Percentiles rank a stretch among this genome's conserved stretches.
Evolutionary conservation across 1,140 invertebrate species (phyloP).

Genomic region (Drosophila lacteicornis): DNA sequence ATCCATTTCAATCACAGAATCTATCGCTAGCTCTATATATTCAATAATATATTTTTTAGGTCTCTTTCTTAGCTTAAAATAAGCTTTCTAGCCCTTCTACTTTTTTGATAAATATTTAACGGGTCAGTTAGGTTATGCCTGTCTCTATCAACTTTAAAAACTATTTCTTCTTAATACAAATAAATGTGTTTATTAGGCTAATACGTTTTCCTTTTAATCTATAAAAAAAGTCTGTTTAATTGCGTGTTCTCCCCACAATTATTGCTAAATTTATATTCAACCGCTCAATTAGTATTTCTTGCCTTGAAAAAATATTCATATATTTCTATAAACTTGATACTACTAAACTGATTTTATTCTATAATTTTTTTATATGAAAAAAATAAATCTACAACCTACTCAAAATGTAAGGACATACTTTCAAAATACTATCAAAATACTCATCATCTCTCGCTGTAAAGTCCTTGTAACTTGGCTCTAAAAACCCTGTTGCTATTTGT

Average conservation of each 20-base stretch:
- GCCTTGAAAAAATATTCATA: not conserved
- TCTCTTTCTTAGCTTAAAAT: not conserved
- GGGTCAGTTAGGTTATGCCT: no score
- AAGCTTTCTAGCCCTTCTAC: not conserved
- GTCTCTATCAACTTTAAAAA: no score
- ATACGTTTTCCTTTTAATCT: not conserved
- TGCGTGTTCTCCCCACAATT: not conserved
- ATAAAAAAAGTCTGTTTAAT: not conserved
- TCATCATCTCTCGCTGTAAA: constrained; percentile 7
- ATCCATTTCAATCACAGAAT: constrained; percentile 29
- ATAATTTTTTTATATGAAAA: not conserved
- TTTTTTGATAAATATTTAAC: not conserved
- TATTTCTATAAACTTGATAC: not conserved
- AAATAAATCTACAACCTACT: not conserved
- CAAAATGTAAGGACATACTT: constrained; percentile 12
- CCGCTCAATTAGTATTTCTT: not conserved
- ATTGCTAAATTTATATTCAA: not conserved
- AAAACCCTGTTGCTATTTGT: constrained; percentile 16
- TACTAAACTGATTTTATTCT: not conserved
- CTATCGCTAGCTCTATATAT: constrained; percentile 7
- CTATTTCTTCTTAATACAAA: no score
- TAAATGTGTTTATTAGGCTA: not conserved
- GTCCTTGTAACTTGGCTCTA: constrained; percentile 2
- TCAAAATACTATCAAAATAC: constrained; percentile 7
- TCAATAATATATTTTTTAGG: not conserved